phyloP scores from a whole-genome alignment of 1,140 invertebrate genomes.

The Pissodes strobi region DNA sequence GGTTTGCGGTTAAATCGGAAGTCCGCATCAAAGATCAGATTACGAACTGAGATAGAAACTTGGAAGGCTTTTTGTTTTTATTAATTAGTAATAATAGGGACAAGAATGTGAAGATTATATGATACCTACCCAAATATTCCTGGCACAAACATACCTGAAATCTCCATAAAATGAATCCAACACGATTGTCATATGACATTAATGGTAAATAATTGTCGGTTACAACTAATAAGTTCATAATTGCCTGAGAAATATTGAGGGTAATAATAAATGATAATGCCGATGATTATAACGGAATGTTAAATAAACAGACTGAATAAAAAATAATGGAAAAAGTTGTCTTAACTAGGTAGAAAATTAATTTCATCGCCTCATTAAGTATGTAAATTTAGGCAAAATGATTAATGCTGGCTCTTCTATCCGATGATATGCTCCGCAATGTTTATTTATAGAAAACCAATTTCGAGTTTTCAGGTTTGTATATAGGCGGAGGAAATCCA shows the following conservation, averaged over 20 bases:
- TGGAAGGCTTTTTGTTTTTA: too few species aligned
- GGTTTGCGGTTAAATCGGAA: too few species aligned
- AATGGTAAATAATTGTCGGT: background rate
- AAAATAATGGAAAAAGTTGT: slow-evolving; percentile 10
- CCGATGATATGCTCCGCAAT: slow-evolving; percentile 1
- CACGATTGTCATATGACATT: too few species aligned
- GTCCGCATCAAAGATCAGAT: too few species aligned
- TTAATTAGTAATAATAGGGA: too few species aligned
- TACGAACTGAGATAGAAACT: too few species aligned
- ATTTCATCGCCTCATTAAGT: slow-evolving; percentile 26
- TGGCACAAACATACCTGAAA: too few species aligned
- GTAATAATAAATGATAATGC: slow-evolving; percentile 5
- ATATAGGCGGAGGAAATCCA: background rate
- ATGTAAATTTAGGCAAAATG: slow-evolving; percentile 23
- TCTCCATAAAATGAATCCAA: too few species aligned
- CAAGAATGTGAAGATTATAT: too few species aligned
- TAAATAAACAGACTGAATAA: background rate
- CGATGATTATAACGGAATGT: background rate
- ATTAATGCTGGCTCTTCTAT: slow-evolving; percentile 10
- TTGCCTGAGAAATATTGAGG: background rate
- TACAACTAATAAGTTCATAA: slow-evolving; percentile 8
- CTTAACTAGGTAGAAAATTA: slow-evolving; percentile 24
- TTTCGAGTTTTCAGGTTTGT: slow-evolving; percentile 4
- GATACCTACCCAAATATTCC: too few species aligned
- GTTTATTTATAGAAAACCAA: slow-evolving; percentile 23